Conservation (phyloP, 2,113 vertebrate genomes). For the Sphyrna mokarran region DNA sequence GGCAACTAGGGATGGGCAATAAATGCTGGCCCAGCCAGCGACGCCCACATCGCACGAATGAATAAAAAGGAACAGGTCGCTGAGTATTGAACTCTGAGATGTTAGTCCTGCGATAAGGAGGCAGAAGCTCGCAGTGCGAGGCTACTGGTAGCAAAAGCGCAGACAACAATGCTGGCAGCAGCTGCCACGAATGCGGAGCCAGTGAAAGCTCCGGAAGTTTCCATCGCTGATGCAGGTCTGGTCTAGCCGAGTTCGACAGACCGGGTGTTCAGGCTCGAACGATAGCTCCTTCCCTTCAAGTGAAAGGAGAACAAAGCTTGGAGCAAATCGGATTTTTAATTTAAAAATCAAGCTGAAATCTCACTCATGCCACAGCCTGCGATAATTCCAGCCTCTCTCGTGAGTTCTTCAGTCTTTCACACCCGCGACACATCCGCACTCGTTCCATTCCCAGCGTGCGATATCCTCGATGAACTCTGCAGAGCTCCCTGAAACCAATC, state of each 20-base stretch:
- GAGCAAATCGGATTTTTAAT: neutral
- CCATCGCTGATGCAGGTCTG: neutral
- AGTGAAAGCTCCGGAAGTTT: neutral
- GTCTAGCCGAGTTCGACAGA: neutral
- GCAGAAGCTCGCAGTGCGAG: neutral
- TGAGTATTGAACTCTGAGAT: neutral
- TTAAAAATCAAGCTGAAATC: neutral
- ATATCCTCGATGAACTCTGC: slow-evolving; percentile 24
- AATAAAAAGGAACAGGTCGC: neutral
- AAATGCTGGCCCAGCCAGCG: no score
- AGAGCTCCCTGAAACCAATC: neutral
- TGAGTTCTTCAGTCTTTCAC: slow-evolving; percentile 7
- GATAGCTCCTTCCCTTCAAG: neutral
- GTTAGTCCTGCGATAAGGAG: neutral
- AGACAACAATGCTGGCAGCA: neutral
- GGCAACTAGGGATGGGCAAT: no score
- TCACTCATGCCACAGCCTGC: neutral
- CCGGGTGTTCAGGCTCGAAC: neutral
- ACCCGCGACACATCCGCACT: neutral
- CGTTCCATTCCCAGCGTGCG: neutral
- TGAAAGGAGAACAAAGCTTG: neutral
- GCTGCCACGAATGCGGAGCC: neutral
- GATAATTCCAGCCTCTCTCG: neutral
- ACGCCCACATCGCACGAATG: no score
- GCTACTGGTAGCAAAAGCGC: neutral